phyloP scores from a whole-genome alignment of 2,888 invertebrate genomes.

The Pemphredon lugubris region DNA sequence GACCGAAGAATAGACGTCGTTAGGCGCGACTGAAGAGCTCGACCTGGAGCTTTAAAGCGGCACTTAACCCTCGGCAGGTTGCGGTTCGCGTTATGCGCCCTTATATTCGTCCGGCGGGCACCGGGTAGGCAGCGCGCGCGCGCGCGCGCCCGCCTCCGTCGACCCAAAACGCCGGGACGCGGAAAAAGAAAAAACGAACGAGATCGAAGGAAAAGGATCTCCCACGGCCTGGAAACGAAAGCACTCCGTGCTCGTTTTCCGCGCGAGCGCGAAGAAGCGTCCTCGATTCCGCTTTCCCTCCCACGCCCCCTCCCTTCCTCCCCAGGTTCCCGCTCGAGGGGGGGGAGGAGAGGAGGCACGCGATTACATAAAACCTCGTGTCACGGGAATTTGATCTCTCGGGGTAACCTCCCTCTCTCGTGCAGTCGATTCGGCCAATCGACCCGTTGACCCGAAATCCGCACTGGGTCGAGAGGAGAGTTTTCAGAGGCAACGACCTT shows the following conservation, averaged over 20 bases:
- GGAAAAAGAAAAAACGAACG: too few species aligned
- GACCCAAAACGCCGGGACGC: conserved; percentile 2
- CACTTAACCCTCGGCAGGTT: conserved; percentile 41
- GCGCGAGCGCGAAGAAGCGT: background rate
- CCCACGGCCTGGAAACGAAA: background rate
- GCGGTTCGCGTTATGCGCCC: conserved; percentile 16
- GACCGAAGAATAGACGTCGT: conserved; percentile 67
- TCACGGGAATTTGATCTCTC: too few species aligned
- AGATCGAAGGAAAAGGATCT: background rate
- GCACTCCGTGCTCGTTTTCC: background rate
- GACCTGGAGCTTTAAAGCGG: conserved; percentile 32
- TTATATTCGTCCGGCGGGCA: conserved; percentile 6
- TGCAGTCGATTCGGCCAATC: conserved; percentile 1
- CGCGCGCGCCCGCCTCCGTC: too few species aligned
- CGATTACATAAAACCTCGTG: too few species aligned
- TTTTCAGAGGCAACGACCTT: conserved; percentile 6
- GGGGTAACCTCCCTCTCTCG: too few species aligned
- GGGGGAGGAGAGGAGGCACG: too few species aligned
- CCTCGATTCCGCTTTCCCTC: conserved; percentile 11
- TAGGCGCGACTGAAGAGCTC: conserved; percentile 43
- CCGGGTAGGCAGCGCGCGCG: background rate
- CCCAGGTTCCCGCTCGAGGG: too few species aligned
- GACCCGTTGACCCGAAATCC: conserved; percentile 10
- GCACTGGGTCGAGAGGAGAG: background rate
- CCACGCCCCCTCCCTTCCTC: too few species aligned